Evolutionary conservation across 2,113 vertebrate genomes (phyloP).

Genomic region (Tragelaphus imberbis): DNA sequence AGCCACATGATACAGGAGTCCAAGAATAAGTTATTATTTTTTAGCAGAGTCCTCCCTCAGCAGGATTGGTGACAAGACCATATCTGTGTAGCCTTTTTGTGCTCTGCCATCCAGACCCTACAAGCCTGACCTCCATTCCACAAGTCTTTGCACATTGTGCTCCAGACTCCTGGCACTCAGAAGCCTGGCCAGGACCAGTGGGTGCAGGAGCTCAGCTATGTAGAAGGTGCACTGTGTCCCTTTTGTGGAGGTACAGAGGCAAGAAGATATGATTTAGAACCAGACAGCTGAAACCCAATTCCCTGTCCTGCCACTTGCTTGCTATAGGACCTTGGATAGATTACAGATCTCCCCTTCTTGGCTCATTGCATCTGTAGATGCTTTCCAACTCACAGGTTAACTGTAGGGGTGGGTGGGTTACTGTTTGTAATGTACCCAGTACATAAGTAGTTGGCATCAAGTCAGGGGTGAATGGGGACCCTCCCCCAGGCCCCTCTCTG

Average conservation of each 20-base stretch:
- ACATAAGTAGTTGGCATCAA: background rate
- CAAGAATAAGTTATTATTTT: background rate
- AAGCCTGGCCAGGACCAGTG: background rate
- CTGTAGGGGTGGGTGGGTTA: background rate
- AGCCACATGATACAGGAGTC: background rate
- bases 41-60: background rate
- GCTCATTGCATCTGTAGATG: background rate
- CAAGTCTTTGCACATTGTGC: background rate
- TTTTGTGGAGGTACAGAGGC: background rate
- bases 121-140: background rate
- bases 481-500: background rate
- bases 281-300: background rate
- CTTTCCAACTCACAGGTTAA: conserved; percentile 12
- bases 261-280: background rate
- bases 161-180: background rate
- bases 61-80: background rate
- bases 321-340: background rate
- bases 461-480: background rate
- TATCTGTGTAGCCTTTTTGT: background rate
- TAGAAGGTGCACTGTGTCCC: background rate
- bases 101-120: background rate
- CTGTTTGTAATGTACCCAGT: background rate
- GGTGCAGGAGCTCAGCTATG: background rate
- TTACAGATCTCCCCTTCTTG: background rate
- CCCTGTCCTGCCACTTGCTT: background rate